phyloP scores from a whole-genome alignment of 2,797 vertebrate species.

The Scarus forsteni region DNA sequence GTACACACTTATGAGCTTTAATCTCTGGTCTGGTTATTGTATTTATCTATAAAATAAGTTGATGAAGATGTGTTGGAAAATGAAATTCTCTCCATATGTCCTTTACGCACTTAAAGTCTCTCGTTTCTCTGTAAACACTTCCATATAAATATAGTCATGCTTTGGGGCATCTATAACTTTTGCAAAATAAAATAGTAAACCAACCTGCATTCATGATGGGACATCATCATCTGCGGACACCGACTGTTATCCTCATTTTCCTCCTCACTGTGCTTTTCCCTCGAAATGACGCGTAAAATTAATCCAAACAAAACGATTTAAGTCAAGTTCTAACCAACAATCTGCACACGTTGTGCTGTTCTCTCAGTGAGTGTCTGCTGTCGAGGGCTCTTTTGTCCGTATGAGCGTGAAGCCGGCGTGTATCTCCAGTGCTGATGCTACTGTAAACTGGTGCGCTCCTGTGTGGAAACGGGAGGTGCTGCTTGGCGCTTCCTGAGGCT shows the following conservation, averaged over 20 bases:
- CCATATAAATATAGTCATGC: no score
- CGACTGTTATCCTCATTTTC: slow-evolving; percentile 70
- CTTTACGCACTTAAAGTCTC: no score
- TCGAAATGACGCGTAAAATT: slow-evolving; percentile 67
- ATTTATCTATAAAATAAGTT: no score
- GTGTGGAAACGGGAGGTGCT: slow-evolving; percentile 80
- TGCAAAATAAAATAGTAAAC: slow-evolving; percentile 10
- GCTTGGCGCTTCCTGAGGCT: slow-evolving; percentile 81
- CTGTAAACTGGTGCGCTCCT: slow-evolving; percentile 69
- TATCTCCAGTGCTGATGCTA: slow-evolving; percentile 62
- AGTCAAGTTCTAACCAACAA: slow-evolving; percentile 19
- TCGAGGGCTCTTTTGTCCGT: slow-evolving; percentile 30
- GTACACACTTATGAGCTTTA: no score
- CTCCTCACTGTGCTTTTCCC: slow-evolving; percentile 43
- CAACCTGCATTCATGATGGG: slow-evolving; percentile 86
- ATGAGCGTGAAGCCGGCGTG: slow-evolving; percentile 44
- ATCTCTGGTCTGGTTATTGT: no score
- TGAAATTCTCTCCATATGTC: no score
- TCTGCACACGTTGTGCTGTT: slow-evolving; percentile 9
- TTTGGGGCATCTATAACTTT: no score
- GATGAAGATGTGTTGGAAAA: no score
- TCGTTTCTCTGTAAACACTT: no score
- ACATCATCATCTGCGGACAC: slow-evolving; percentile 80
- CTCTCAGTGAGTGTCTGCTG: slow-evolving; percentile 13
- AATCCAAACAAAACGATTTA: slow-evolving; percentile 56